Evolutionary conservation across 2,888 invertebrate species (phyloP), one percentile per base, ranked within the genome.

Genomic region (Atethmia centrago): DNA sequence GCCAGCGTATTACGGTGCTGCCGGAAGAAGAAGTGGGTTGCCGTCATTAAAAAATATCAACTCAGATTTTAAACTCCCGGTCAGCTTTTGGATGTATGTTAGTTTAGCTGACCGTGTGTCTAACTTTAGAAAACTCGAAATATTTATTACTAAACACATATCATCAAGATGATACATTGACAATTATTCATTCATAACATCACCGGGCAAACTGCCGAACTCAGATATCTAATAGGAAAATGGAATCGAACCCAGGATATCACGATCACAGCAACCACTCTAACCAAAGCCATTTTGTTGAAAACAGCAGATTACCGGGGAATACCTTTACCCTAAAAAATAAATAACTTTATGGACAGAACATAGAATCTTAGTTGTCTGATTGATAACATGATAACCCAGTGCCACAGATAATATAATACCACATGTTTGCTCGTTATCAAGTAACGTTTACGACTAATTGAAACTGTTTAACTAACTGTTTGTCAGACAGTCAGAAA

Each of bases 371-470:
- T 10, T 14, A 51, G 28, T 25, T 16, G n/a, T 49, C 12, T 40
- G 16, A 28, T 62, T 62, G 62, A 75, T 55, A 55, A 61, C 16
- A 12, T 45, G 71, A 71, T 71, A 71, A 36, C 42, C 51, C 21
- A 51, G 51, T 45, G 47, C 66, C n/a, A n/a, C n/a, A n/a, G n/a
- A n/a, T n/a, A n/a, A n/a, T n/a, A n/a, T n/a, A n/a, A n/a, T n/a
- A n/a, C n/a, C n/a, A n/a, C n/a, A n/a, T n/a, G 21, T 12, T 4
- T 19, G 40, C 25, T 49, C 71, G 55, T 63, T 75, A 75, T 74
- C 74, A 28, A 55, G 28, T 28, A 62, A n/a, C 3, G 55, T 56
- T 74, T 25, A 56, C 40, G 19, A 75, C 47, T 25, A 14, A 62
- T 62, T 74, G 55, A 55, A 56, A 62, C 62, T 42, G 62, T 75